phyloP scores from a whole-genome alignment of 2,113 vertebrate species.

The Globicephala melas region DNA sequence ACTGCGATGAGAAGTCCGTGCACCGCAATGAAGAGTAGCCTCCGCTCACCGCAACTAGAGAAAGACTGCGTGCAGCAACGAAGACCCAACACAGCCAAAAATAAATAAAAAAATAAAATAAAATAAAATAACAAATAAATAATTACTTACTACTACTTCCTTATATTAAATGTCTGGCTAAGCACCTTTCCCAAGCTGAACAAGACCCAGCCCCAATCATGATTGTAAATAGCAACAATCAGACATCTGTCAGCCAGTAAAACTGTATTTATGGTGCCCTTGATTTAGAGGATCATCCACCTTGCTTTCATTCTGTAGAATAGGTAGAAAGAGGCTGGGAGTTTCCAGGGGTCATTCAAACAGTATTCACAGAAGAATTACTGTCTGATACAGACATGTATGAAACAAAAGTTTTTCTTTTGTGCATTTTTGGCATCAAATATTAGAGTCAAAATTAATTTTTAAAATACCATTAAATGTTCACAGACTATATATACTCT shows the following conservation, averaged over 20 bases:
- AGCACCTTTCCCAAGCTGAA: not conserved
- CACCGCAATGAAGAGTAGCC: too few relatives aligned
- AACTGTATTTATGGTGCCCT: not conserved
- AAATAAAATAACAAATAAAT: too few relatives aligned
- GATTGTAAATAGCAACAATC: not conserved
- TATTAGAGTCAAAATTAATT: conserved; percentile 25
- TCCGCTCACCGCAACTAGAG: too few relatives aligned
- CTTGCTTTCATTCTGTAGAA: not conserved
- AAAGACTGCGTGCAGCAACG: too few relatives aligned
- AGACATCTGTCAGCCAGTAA: not conserved
- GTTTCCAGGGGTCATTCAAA: not conserved
- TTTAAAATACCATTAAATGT: not conserved
- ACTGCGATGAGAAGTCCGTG: too few relatives aligned
- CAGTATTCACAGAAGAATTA: not conserved
- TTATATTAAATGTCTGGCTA: not conserved
- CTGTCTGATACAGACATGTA: not conserved
- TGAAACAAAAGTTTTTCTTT: not conserved
- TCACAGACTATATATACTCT: not conserved
- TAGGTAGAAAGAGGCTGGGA: not conserved
- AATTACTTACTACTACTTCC: not conserved
- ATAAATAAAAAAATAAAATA: too few relatives aligned
- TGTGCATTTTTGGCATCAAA: not conserved
- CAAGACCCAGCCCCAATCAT: not conserved
- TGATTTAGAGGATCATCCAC: not conserved
- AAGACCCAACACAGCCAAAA: too few relatives aligned